Base-by-base conservation (phyloP, 2,888 invertebrate species). In the Drosophila cognata region DNA sequence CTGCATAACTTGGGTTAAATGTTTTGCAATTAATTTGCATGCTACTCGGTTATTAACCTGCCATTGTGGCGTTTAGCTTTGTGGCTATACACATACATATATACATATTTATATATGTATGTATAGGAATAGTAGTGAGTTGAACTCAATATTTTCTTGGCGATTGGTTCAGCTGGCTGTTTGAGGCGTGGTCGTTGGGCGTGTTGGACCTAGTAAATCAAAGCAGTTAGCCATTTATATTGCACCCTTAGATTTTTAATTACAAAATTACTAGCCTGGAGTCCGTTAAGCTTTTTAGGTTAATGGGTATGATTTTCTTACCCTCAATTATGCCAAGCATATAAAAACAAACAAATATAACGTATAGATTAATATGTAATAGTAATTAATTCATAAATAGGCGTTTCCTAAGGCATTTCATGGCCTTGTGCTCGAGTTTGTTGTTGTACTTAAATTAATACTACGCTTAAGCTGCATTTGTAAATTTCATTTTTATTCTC, bases 11-110 rank as follows among this genome's bases (percentile, higher is more conserved):
- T 65, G 62, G 73, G 67, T 73, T 77, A 85, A 90, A 87, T 87
- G 91, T 72, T 89, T 91, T 68, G 90, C 90, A 82, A 87, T 91
- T 87, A 90, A 91, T 89, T 87, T 84, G 84, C 85, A 71, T 77
- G 86, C 86, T 73, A 69, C 85, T 65, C 86, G 90, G 90, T 87
- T 91, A 85, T 87, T 87, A 87, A 89, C 85, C 86, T 76, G 73
- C 88, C 88, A 84, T 62, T 73, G 71, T 67, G 64, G 66, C 43
- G 43, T 31, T 55, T 65, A 63, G 61, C 35, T 41, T 46, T 43
- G 29, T 29, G 33, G 55, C 21, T 50, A 33, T 18, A 38, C 43
- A 21, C 21, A 16, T 8, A 25, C 8, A 8, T 25, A 8, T 46
- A 21, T 8, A 43, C 43, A 43, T 21, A 43, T 21, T 21, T 21